These are phyloP conservation scores for Rhinatrema bivittatum DNA, from an alignment of 2,797 vertebrate genomes.

Conservation along the genomic window DNA sequence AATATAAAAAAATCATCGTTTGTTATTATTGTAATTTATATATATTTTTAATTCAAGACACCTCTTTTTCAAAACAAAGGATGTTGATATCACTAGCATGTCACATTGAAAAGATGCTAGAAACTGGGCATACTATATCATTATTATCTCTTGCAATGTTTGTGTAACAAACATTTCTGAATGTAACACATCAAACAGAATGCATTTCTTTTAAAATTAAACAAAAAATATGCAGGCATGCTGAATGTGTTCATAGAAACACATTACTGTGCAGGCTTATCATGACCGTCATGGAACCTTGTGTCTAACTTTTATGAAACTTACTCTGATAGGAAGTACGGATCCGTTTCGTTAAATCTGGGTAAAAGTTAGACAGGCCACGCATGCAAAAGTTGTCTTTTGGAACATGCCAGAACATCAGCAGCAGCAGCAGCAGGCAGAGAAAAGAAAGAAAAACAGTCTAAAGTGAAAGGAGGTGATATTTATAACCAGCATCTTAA, in stretches of 20 bases:
- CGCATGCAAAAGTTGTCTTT: conserved; percentile 98
- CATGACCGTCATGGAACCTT: conserved; percentile 30
- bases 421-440: conserved; percentile 73
- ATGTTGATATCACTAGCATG: too few species aligned
- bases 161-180: conserved; percentile 13
- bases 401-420: conserved; percentile 92
- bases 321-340: conserved; percentile 99
- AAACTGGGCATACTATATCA: too few species aligned
- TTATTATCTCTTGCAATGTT: too few species aligned
- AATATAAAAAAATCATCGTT: too few species aligned
- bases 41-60: too few species aligned
- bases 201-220: conserved; percentile 28
- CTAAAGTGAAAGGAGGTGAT: conserved; percentile 81
- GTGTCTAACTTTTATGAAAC: conserved; percentile 62
- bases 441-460: conserved; percentile 76
- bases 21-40: too few species aligned
- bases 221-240: conserved; percentile 51
- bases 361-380: conserved; percentile 98
- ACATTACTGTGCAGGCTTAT: conserved; percentile 51
- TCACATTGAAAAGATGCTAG: too few species aligned
- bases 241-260: conserved; percentile 57
- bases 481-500: conserved; percentile 55
- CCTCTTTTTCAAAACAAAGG: too few species aligned
- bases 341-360: conserved; percentile 99
- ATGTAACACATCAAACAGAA: conserved; percentile 30